These are phyloP conservation scores for Podarcis raffonei DNA, from an alignment of 2,113 vertebrate species.

Conservation along the genomic window DNA sequence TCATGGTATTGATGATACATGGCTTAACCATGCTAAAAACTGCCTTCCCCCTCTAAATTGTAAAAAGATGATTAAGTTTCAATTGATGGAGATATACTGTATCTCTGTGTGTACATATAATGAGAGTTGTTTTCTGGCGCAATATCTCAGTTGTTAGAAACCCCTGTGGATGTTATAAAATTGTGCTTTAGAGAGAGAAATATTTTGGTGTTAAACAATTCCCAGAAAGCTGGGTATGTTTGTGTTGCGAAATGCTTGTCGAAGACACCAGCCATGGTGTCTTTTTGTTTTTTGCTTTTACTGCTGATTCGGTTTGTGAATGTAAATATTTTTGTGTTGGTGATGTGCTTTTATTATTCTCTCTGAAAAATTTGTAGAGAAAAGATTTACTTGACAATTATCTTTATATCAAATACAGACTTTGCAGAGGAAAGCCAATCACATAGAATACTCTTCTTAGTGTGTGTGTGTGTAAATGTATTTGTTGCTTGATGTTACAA, in stretches of 20 bases:
- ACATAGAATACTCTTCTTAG: background rate
- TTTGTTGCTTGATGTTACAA: background rate
- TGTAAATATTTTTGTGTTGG: background rate
- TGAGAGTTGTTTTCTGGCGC: slow-evolving; percentile 63
- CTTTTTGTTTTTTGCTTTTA: too few relatives aligned
- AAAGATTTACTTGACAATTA: background rate
- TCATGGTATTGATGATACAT: slow-evolving; percentile 84
- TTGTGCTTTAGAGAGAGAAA: background rate
- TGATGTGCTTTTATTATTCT: background rate
- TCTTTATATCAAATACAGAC: slow-evolving; percentile 5
- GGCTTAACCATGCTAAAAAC: slow-evolving; percentile 74
- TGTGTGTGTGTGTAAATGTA: too few relatives aligned
- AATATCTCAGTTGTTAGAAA: slow-evolving; percentile 47
- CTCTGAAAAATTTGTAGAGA: background rate
- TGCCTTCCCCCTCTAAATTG: slow-evolving; percentile 70
- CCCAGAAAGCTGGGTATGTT: background rate
- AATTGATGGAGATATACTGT: slow-evolving; percentile 67
- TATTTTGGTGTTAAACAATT: slow-evolving; percentile 11
- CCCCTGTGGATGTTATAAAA: background rate
- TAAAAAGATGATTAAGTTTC: slow-evolving; percentile 78
- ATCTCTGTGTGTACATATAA: slow-evolving; percentile 62
- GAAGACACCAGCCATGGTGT: background rate
- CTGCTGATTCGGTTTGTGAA: background rate
- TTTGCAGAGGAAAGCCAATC: slow-evolving; percentile 30
- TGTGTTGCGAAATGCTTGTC: background rate